Percentiles rank a stretch among this genome's conserved stretches.
phyloP scores from a whole-genome alignment of 2,113 vertebrate species.

The Tringa solitaria region DNA sequence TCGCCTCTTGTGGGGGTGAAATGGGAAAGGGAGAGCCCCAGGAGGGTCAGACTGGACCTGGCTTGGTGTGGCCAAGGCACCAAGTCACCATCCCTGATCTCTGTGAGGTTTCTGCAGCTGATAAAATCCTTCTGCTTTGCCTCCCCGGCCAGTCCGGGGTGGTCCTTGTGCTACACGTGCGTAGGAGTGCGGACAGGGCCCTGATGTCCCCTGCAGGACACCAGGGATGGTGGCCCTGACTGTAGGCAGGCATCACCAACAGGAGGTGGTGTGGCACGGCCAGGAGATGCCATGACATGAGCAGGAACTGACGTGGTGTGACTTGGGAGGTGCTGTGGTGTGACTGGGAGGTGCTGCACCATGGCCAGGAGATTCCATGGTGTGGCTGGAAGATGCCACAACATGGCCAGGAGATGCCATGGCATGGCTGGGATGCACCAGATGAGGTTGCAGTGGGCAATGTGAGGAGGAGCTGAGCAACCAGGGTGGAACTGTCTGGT shows the following conservation, averaged over 20 bases:
- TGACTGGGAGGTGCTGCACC: background rate
- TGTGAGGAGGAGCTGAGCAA: background rate
- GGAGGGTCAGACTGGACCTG: background rate
- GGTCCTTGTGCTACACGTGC: background rate
- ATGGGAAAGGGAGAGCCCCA: background rate
- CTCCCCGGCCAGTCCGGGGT: accelerated
- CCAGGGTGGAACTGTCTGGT: accelerated
- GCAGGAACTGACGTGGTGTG: background rate
- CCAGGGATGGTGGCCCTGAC: slow-evolving; percentile 88
- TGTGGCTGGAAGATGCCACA: accelerated
- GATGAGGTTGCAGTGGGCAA: background rate
- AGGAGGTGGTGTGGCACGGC: background rate
- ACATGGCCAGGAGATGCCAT: background rate
- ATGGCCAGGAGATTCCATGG: accelerated
- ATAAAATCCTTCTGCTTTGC: background rate
- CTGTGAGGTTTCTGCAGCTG: background rate
- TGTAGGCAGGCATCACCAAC: slow-evolving; percentile 73
- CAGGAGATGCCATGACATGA: background rate
- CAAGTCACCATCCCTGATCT: background rate
- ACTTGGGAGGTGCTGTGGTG: background rate
- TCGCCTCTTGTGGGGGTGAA: background rate
- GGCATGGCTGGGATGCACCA: accelerated
- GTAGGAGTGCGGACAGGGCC: background rate
- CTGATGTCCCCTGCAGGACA: slow-evolving; percentile 75
- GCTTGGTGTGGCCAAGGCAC: background rate